phyloP scores from a whole-genome alignment of 2,797 vertebrate genomes.

The Poecilia wingei region DNA sequence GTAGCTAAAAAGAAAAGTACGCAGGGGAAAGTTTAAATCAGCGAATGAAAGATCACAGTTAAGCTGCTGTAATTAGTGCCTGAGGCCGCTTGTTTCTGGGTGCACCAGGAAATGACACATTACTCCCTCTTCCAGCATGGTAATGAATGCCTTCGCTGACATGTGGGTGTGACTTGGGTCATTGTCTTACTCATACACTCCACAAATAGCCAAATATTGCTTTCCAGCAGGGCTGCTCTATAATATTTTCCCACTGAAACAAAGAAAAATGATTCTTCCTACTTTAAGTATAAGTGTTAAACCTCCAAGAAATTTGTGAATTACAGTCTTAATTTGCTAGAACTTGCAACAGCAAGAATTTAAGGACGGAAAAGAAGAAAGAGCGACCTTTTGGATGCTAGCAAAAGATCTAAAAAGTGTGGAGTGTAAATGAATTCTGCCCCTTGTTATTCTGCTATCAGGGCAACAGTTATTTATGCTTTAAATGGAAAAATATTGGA shows the following conservation, averaged over 20 bases:
- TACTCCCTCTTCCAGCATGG: slow-evolving; percentile 36
- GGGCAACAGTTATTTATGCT: not conserved
- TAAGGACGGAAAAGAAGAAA: not conserved
- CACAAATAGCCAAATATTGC: slow-evolving; percentile 67
- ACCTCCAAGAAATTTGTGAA: not conserved
- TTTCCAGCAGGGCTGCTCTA: slow-evolving; percentile 29
- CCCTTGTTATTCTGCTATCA: no score
- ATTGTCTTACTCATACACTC: slow-evolving; percentile 64
- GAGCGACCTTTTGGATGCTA: not conserved
- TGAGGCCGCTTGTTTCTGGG: slow-evolving; percentile 41
- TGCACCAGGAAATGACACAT: slow-evolving; percentile 60
- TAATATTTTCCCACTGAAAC: slow-evolving; percentile 41
- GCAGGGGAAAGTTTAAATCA: slow-evolving; percentile 37
- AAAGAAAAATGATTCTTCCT: slow-evolving; percentile 20
- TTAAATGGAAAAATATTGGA: not conserved
- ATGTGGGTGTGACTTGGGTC: slow-evolving; percentile 70
- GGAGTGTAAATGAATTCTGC: not conserved
- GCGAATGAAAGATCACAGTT: slow-evolving; percentile 46
- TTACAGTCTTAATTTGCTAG: not conserved
- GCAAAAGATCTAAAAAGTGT: not conserved
- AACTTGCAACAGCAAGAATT: not conserved
- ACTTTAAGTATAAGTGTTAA: slow-evolving; percentile 10
- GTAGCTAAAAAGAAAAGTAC: slow-evolving; percentile 20
- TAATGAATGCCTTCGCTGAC: slow-evolving; percentile 72
- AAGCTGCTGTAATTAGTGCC: slow-evolving; percentile 68